Percentiles rank a stretch among this genome's conserved stretches.
These are phyloP conservation scores for Psylliodes chrysocephalus DNA, from an alignment of 2,888 invertebrate species.

Conservation along the genomic window DNA sequence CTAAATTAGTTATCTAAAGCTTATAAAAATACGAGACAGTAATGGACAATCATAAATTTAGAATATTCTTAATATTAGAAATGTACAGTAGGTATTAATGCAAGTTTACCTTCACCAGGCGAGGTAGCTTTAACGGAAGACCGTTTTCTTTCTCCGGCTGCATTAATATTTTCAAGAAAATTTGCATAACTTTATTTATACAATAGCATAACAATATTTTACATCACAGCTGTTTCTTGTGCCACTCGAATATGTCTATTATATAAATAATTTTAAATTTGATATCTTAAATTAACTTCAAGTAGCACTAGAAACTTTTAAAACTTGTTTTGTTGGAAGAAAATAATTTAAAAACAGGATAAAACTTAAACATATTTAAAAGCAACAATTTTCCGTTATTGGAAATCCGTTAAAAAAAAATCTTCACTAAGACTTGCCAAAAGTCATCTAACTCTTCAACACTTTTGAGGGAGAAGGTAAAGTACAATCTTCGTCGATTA, in stretches of 20 bases:
- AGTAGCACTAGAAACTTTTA: neutral
- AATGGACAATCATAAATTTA: neutral
- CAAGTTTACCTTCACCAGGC: slow-evolving; percentile 63
- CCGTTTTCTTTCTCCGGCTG: slow-evolving; percentile 60
- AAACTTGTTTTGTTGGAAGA: slow-evolving; percentile 9
- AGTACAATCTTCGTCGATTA: too few relatives aligned
- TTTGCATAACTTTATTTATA: neutral
- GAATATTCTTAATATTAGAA: neutral
- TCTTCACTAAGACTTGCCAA: neutral
- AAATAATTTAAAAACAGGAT: neutral
- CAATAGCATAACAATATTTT: too few relatives aligned
- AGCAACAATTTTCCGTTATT: too few relatives aligned
- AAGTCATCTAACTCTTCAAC: neutral
- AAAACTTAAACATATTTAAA: neutral
- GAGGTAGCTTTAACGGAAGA: slow-evolving; percentile 61
- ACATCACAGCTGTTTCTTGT: neutral
- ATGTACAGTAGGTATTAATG: slow-evolving; percentile 17
- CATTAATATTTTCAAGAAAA: slow-evolving; percentile 50
- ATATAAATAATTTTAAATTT: too few relatives aligned
- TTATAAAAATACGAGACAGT: neutral
- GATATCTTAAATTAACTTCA: too few relatives aligned
- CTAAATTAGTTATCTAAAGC: neutral
- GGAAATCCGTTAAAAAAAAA: neutral
- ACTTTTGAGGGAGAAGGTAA: too few relatives aligned
- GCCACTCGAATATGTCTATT: too few relatives aligned